Evolutionary conservation across 2,113 vertebrate genomes (phyloP).

Genomic region (Pollimyrus isidori): DNA sequence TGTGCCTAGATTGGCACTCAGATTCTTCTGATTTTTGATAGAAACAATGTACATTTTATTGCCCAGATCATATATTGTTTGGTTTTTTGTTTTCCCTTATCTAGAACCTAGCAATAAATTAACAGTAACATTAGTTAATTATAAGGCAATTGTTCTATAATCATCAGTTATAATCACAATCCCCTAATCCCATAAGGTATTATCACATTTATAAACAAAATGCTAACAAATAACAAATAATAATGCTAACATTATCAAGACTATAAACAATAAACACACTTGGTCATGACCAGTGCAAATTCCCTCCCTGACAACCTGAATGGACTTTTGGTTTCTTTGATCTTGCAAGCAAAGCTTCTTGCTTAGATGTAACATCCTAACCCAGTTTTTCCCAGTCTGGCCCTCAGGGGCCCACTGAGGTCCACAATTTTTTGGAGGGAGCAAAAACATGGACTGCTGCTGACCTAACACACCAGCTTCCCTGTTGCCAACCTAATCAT

Average conservation of each 20-base stretch:
- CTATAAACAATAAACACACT: no score
- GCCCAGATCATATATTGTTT: not conserved
- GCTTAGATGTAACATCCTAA: not conserved
- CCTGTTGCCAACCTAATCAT: not conserved
- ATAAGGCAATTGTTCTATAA: not conserved
- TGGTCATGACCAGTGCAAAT: not conserved
- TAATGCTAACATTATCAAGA: no score
- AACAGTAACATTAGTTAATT: not conserved
- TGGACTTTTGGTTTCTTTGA: not conserved
- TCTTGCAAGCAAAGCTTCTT: not conserved
- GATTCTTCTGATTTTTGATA: not conserved
- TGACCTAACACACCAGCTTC: not conserved
- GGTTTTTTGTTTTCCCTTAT: not conserved
- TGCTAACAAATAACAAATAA: no score
- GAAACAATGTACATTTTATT: not conserved
- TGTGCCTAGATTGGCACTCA: not conserved
- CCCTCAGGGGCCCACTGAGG: not conserved
- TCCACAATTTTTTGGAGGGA: not conserved
- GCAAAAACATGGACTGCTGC: not conserved
- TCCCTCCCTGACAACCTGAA: not conserved
- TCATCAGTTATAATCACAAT: not conserved
- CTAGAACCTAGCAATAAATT: not conserved
- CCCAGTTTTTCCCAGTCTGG: not conserved
- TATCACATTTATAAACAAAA: no score
- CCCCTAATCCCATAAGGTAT: no score